phyloP scores from a whole-genome alignment of 2,888 invertebrate genomes.

The Drosophila diplacantha region DNA sequence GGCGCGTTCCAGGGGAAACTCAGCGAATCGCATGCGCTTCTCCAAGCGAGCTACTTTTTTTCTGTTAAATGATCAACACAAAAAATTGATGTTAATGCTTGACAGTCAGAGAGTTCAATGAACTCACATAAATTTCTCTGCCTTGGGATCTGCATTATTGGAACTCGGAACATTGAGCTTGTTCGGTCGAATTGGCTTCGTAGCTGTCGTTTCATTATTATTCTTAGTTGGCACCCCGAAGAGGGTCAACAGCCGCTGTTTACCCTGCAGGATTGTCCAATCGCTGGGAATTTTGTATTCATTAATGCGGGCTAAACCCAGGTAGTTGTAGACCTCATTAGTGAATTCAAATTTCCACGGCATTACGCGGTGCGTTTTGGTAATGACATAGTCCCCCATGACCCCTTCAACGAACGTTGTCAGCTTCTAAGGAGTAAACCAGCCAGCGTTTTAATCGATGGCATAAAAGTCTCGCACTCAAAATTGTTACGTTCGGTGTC shows the following conservation, averaged over 20 bases:
- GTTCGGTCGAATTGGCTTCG: conserved; percentile 53
- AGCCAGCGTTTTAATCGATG: background rate
- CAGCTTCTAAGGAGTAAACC: conserved; percentile 56
- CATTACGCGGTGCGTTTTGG: conserved; percentile 75
- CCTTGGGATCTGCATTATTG: conserved; percentile 53
- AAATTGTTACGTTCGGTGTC: no score
- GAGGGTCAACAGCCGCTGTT: conserved; percentile 52
- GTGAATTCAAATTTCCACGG: conserved; percentile 77
- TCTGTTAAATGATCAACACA: conserved; percentile 38
- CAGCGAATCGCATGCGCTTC: conserved; percentile 67
- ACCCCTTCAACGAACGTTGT: conserved; percentile 68
- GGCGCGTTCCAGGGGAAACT: conserved; percentile 68
- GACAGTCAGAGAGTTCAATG: background rate
- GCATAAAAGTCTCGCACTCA: no score
- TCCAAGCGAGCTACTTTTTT: conserved; percentile 60
- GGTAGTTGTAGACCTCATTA: conserved; percentile 75
- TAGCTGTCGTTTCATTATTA: conserved; percentile 30
- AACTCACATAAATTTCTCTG: conserved; percentile 54
- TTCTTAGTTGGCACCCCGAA: conserved; percentile 59
- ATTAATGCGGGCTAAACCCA: conserved; percentile 74
- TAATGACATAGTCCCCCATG: conserved; percentile 73
- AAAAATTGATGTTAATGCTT: background rate
- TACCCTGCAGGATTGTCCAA: conserved; percentile 36
- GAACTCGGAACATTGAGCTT: conserved; percentile 53
- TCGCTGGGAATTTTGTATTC: conserved; percentile 54